Percentiles rank a stretch among this genome's conserved stretches.
These are phyloP conservation scores for Heteromyza rotundicornis DNA, from an alignment of 2,888 invertebrate genomes.

Conservation along the genomic window DNA sequence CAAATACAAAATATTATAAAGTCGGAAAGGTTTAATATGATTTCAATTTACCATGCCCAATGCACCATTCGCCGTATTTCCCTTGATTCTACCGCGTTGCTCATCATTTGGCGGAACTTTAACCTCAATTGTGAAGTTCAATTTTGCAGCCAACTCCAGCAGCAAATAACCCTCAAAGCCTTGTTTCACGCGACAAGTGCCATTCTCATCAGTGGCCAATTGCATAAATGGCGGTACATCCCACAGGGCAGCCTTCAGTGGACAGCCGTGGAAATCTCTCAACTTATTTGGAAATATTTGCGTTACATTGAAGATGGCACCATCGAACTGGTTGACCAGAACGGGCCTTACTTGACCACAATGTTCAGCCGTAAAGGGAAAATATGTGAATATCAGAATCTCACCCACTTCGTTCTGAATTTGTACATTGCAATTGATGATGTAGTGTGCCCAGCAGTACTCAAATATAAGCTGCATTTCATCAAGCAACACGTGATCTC, in stretches of 20 bases:
- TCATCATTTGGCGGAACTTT: constrained; percentile 14
- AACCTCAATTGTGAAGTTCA: constrained; percentile 39
- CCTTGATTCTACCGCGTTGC: constrained; percentile 9
- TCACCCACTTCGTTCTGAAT: constrained; percentile 44
- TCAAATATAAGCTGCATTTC: constrained; percentile 46
- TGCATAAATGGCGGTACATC: constrained; percentile 37
- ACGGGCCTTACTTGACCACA: constrained; percentile 35
- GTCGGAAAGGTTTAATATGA: no score
- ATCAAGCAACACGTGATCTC: constrained; percentile 31
- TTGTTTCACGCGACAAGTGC: constrained; percentile 17
- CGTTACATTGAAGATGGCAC: constrained; percentile 28
- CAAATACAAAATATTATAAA: no score
- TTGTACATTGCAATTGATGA: constrained; percentile 51
- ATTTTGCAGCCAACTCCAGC: constrained; percentile 31
- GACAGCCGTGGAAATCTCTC: constrained; percentile 44
- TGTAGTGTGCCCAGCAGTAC: constrained; percentile 48
- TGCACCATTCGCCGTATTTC: constrained; percentile 7
- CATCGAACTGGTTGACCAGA: constrained; percentile 41
- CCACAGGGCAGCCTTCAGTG: constrained; percentile 34
- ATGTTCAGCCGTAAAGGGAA: constrained; percentile 38
- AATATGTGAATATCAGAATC: constrained; percentile 47
- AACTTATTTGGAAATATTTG: constrained; percentile 43
- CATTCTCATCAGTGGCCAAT: constrained; percentile 13
- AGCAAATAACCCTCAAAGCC: constrained; percentile 46
- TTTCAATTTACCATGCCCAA: constrained; percentile 40